These are phyloP conservation scores for Drosophila trichaetosa DNA, from an alignment of 2,888 invertebrate genomes.

Conservation along the genomic window DNA sequence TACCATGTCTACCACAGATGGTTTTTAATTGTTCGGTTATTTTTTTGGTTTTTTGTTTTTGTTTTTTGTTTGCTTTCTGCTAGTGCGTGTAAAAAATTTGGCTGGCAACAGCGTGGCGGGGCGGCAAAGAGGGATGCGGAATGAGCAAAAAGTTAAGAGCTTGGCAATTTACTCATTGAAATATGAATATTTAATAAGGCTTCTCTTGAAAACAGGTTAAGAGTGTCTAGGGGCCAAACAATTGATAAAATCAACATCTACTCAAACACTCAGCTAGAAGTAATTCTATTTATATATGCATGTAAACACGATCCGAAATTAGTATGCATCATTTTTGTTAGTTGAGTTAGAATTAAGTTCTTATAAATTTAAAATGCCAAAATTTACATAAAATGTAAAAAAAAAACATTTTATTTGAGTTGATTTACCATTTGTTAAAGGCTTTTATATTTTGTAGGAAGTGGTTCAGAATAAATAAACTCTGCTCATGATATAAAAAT, in stretches of 20 bases:
- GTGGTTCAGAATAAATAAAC: not conserved
- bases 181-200: constrained; percentile 45
- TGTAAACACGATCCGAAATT: constrained; percentile 8
- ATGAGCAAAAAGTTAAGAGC: constrained; percentile 12
- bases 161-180: constrained; percentile 33
- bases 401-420: not conserved
- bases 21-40: constrained; percentile 32
- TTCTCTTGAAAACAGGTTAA: constrained; percentile 45
- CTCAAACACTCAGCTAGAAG: not conserved
- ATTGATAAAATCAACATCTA: constrained; percentile 20
- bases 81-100: constrained; percentile 20
- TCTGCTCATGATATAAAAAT: not conserved
- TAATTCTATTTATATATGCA: constrained; percentile 14
- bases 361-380: constrained; percentile 1
- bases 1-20: constrained; percentile 47
- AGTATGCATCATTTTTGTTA: constrained; percentile 1
- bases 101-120: constrained; percentile 33
- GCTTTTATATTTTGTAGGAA: not conserved
- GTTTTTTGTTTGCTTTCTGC: not conserved
- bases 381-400: not conserved
- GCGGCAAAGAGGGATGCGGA: constrained; percentile 33
- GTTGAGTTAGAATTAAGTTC: not conserved
- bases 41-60: not conserved
- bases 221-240: constrained; percentile 27
- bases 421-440: not conserved